Evolutionary conservation across 2,113 vertebrate species (phyloP).

Genomic region (Telmatochromis sp.): DNA sequence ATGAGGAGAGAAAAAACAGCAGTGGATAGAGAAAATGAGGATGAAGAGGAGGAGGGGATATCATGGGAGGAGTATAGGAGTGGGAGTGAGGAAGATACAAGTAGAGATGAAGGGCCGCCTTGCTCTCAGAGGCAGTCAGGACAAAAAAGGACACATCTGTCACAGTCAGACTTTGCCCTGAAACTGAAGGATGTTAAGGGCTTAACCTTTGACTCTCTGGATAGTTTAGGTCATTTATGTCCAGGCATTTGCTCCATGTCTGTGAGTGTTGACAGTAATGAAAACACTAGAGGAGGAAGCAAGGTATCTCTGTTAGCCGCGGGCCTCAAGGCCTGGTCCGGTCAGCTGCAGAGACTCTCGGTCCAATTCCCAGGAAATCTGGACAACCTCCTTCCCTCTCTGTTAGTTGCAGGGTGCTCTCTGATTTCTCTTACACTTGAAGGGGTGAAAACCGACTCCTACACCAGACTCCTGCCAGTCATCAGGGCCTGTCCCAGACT

Average conservation of each 20-base stretch:
- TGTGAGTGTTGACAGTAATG: constrained; percentile 18
- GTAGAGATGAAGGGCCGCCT: neutral
- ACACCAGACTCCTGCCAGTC: constrained; percentile 40
- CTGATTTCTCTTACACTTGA: constrained; percentile 64
- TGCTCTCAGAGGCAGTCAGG: neutral
- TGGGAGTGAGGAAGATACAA: neutral
- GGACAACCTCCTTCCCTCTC: constrained; percentile 36
- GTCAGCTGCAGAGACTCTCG: constrained; percentile 52
- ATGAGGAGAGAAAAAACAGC: neutral
- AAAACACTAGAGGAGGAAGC: neutral
- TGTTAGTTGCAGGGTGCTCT: constrained; percentile 42
- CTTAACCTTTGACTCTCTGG: constrained; percentile 39
- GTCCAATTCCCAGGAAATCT: constrained; percentile 46
- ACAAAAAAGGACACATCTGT: neutral
- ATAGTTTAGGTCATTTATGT: constrained; percentile 48
- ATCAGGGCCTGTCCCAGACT: constrained; percentile 61
- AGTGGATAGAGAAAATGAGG: neutral
- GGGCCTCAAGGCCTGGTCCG: constrained; percentile 45
- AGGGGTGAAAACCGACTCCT: constrained; percentile 54
- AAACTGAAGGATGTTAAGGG: constrained; percentile 47
- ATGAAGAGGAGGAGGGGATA: neutral
- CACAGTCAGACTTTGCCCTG: constrained; percentile 29
- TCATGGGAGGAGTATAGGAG: neutral
- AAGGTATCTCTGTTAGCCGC: constrained; percentile 10
- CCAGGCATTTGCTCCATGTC: constrained; percentile 54